Percentiles rank a stretch among this genome's conserved stretches.
phyloP scores from a whole-genome alignment of 2,113 vertebrate genomes.

The Podocnemis expansa region DNA sequence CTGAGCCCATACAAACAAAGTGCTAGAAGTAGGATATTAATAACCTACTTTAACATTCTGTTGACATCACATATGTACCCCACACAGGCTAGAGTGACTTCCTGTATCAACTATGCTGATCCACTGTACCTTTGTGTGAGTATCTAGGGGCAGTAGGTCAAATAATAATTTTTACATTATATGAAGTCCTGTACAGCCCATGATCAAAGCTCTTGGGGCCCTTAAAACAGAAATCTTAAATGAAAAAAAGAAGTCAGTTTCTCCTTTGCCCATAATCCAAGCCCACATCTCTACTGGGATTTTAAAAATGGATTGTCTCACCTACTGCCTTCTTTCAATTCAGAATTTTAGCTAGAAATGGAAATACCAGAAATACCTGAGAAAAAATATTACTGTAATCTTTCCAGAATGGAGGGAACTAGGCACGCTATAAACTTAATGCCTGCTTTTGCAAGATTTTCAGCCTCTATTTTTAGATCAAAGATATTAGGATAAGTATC shows the following conservation, averaged over 20 bases:
- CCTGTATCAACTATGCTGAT: background rate
- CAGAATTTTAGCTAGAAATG: background rate
- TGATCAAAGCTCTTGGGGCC: accelerated
- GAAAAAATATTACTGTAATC: background rate
- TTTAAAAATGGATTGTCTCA: background rate
- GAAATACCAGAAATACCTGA: background rate
- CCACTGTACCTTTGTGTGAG: background rate
- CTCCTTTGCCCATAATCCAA: background rate
- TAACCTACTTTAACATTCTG: background rate
- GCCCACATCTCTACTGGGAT: background rate
- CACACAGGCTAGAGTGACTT: background rate
- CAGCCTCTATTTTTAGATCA: background rate
- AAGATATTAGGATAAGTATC: conserved; percentile 2
- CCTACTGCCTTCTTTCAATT: background rate
- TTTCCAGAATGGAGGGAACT: background rate
- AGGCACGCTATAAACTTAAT: background rate
- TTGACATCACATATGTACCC: background rate
- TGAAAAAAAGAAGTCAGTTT: background rate
- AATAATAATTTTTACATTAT: background rate
- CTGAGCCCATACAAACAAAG: background rate
- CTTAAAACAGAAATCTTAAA: background rate
- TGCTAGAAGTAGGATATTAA: background rate
- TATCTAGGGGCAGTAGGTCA: background rate
- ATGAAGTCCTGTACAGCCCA: background rate
- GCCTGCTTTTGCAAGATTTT: background rate